Percentiles rank a stretch among this genome's conserved stretches.
Conservation (phyloP, 2,888 invertebrate genomes). For the Harpagoxenus sublaevis region DNA sequence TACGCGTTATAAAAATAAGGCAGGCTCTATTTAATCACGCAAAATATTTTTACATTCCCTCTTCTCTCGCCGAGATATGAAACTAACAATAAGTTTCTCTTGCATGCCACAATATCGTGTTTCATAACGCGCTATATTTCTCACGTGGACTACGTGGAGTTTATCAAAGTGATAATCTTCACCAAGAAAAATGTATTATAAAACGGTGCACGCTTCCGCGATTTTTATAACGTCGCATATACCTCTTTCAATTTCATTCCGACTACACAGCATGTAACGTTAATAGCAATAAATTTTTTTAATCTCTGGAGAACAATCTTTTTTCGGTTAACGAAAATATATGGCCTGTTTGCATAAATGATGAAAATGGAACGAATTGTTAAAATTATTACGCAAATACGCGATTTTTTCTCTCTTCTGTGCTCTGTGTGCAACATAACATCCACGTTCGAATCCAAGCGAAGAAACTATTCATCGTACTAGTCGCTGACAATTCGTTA, state of each 20-base stretch:
- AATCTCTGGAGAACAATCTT: background rate
- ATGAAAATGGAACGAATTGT: background rate
- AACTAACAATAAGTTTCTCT: conserved; percentile 39
- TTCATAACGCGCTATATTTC: conserved; percentile 53
- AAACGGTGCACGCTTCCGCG: conserved; percentile 30
- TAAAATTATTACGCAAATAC: conserved; percentile 10
- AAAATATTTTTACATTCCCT: conserved; percentile 24
- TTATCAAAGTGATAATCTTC: conserved; percentile 50
- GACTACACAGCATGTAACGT: background rate
- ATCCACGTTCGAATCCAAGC: conserved; percentile 32
- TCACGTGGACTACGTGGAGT: conserved; percentile 37
- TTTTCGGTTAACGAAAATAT: background rate
- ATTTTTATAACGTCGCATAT: conserved; percentile 12
- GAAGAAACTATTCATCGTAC: conserved; percentile 46
- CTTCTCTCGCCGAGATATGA: conserved; percentile 11
- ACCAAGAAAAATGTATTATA: conserved; percentile 35
- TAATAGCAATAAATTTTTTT: conserved; percentile 27
- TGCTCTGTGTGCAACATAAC: background rate
- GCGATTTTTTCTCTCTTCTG: background rate
- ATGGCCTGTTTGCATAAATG: background rate
- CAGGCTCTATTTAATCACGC: conserved; percentile 32
- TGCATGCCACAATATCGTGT: conserved; percentile 46
- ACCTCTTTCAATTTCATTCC: conserved; percentile 40
- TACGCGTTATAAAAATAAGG: conserved; percentile 12
- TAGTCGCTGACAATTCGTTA: conserved; percentile 52